Evolutionary conservation across 2,113 vertebrate genomes (phyloP).

Genomic region (Bolborhynchus lineola): DNA sequence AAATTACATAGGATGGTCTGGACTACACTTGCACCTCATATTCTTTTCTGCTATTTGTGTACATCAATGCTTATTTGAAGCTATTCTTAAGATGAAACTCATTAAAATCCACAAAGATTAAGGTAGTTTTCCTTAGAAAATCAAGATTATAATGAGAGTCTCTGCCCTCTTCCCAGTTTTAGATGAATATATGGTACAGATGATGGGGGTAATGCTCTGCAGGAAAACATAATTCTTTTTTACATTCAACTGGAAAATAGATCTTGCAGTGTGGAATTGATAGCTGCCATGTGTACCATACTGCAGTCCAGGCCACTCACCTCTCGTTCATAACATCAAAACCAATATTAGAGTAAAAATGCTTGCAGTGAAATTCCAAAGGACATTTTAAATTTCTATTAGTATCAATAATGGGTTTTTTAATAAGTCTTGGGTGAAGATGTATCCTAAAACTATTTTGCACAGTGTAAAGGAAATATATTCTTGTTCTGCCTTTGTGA

Average conservation of each 20-base stretch:
- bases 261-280: conserved; percentile 33
- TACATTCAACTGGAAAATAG: neutral
- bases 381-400: conserved; percentile 72
- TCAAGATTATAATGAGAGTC: neutral
- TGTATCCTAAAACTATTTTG: conserved; percentile 71
- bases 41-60: neutral
- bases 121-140: neutral
- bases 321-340: conserved; percentile 34
- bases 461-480: conserved; percentile 52
- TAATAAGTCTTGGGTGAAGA: conserved; percentile 77
- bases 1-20: neutral
- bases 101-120: neutral
- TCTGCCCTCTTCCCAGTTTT: neutral
- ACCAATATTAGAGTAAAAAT: conserved; percentile 67
- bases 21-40: neutral
- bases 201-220: neutral
- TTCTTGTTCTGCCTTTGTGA: conserved; percentile 46
- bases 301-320: conserved; percentile 4
- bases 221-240: neutral
- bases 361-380: conserved; percentile 66
- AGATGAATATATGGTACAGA: neutral
- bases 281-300: neutral
- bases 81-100: neutral
- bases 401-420: conserved; percentile 70
- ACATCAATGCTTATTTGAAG: neutral